A percentile compares a stretch with the other conserved stretches of the same genome.
These are phyloP conservation scores for Drosophila heteroneura DNA, from an alignment of 2,888 invertebrate species.

Conservation along the genomic window DNA sequence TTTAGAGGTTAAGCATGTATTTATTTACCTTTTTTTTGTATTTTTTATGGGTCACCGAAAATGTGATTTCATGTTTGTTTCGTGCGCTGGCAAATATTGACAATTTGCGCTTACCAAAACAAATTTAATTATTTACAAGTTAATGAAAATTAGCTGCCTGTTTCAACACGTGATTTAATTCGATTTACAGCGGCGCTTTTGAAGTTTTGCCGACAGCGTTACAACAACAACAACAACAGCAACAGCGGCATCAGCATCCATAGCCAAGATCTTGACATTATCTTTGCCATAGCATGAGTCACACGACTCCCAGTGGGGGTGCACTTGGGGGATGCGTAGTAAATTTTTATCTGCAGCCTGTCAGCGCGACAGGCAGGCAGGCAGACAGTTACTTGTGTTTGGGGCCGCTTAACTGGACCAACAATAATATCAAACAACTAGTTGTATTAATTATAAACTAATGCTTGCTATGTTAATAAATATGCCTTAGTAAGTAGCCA, in stretches of 20 bases:
- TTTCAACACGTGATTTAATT: slow-evolving; percentile 61
- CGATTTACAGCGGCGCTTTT: slow-evolving; percentile 36
- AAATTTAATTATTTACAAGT: slow-evolving; percentile 37
- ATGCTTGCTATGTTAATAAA: slow-evolving; percentile 44
- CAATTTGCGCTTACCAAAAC: slow-evolving; percentile 32
- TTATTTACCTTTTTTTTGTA: slow-evolving; percentile 43
- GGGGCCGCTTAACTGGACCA: slow-evolving; percentile 54
- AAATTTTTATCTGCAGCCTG: slow-evolving; percentile 58
- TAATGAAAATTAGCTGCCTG: slow-evolving; percentile 45
- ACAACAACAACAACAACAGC: neutral
- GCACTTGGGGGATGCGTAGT: slow-evolving; percentile 21
- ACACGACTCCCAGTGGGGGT: slow-evolving; percentile 1
- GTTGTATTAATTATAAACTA: slow-evolving; percentile 65
- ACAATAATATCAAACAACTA: slow-evolving; percentile 35
- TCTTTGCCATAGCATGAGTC: slow-evolving; percentile 68
- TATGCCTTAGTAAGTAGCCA: slow-evolving; percentile 1
- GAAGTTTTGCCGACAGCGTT: slow-evolving; percentile 46
- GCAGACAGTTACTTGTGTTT: slow-evolving; percentile 76
- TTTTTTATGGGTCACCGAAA: slow-evolving; percentile 73
- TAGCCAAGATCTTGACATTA: slow-evolving; percentile 51
- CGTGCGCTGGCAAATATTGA: slow-evolving; percentile 59
- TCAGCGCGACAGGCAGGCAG: slow-evolving; percentile 9
- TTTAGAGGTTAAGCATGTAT: slow-evolving; percentile 75
- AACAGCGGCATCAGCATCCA: slow-evolving; percentile 5
- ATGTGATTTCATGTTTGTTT: slow-evolving; percentile 68